Percentiles rank a stretch among this genome's conserved stretches.
Evolutionary conservation across 2,113 vertebrate species (phyloP).

Genomic region (Delphinapterus leucas): DNA sequence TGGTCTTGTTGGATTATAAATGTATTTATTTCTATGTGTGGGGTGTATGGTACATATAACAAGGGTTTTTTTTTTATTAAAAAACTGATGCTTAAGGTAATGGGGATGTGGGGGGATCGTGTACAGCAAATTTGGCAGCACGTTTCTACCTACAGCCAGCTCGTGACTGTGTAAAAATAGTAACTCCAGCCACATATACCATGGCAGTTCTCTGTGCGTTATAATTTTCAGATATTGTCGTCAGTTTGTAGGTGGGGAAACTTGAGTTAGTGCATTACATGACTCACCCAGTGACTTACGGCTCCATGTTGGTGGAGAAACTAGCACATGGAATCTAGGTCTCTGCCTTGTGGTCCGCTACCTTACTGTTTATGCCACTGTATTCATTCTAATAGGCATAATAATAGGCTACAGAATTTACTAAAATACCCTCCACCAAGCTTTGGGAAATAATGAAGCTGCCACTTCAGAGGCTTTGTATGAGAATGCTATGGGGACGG

Average conservation of each 20-base stretch:
- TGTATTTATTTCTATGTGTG: slow-evolving; percentile 48
- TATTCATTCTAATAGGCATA: neutral
- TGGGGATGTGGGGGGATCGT: neutral
- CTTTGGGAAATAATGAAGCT: neutral
- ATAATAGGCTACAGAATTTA: neutral
- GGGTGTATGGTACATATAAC: neutral
- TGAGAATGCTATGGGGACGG: neutral
- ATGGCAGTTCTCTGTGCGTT: slow-evolving; percentile 21
- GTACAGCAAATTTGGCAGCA: neutral
- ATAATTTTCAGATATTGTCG: neutral
- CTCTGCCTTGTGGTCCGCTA: neutral
- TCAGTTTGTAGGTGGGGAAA: slow-evolving; percentile 20
- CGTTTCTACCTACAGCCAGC: slow-evolving; percentile 10
- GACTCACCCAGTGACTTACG: neutral
- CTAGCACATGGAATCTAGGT: neutral
- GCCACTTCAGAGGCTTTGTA: neutral
- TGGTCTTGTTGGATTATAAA: slow-evolving; percentile 31
- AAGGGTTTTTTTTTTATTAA: neutral
- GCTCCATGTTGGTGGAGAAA: neutral
- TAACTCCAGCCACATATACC: neutral
- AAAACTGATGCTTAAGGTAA: neutral
- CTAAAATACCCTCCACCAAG: neutral
- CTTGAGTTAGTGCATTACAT: neutral
- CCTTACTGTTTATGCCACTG: neutral
- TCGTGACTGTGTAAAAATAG: neutral